Conservation (phyloP, 2,113 vertebrate genomes). For the Aviceda subcristata region DNA sequence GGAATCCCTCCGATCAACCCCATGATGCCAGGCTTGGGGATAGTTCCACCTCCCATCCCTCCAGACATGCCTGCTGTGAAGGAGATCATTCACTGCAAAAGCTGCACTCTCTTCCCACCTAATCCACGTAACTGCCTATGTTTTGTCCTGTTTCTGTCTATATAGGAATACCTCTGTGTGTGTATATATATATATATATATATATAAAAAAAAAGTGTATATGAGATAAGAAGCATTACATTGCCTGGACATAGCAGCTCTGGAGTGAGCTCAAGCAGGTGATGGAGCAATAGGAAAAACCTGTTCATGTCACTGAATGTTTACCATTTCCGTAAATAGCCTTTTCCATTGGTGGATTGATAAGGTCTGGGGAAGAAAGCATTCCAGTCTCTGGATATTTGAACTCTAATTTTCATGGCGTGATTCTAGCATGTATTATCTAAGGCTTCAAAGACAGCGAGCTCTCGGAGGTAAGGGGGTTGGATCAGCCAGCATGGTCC, state of each 20-base stretch:
- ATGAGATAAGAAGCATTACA: neutral
- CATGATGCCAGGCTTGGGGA: conserved; percentile 90
- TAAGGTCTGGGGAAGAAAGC: neutral
- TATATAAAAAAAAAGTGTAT: no score
- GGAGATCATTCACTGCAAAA: conserved; percentile 98
- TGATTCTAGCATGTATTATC: neutral
- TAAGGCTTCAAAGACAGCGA: neutral
- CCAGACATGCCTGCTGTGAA: conserved; percentile 88
- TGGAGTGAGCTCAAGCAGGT: neutral
- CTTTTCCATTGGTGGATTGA: neutral
- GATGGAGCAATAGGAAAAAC: neutral
- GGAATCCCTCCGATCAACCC: conserved; percentile 92
- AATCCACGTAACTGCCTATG: conserved; percentile 85
- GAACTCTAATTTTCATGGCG: neutral
- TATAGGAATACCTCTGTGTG: rapidly evolving
- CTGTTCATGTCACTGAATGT: neutral
- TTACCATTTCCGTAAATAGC: neutral
- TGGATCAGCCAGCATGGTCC: neutral
- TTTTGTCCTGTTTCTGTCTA: neutral
- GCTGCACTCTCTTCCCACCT: conserved; percentile 93
- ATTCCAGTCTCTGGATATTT: neutral
- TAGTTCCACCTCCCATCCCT: conserved; percentile 85
- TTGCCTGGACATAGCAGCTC: neutral
- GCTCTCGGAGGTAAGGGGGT: neutral
- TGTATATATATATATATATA: rapidly evolving